phyloP scores from a whole-genome alignment of 2,888 invertebrate species.

The Euspilapteryx auroguttella region DNA sequence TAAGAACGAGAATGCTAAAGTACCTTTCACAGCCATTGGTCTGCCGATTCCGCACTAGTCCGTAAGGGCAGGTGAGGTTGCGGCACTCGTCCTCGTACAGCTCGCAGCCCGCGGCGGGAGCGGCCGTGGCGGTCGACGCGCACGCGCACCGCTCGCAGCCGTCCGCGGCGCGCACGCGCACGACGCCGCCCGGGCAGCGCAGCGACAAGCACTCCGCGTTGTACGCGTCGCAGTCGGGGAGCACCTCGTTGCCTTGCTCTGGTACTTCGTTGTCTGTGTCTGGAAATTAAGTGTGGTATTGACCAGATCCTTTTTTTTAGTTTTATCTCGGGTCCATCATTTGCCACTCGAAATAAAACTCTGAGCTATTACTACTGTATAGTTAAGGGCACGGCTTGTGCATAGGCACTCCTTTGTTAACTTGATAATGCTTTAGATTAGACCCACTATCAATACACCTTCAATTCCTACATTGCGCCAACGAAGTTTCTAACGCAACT shows the following conservation, averaged over 20 bases:
- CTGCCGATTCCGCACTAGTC: constrained; percentile 47
- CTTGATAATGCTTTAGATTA: too few relatives aligned
- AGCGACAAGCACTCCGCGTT: constrained; percentile 64
- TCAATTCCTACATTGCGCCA: too few relatives aligned
- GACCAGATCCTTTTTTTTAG: too few relatives aligned
- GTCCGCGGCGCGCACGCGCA: constrained; percentile 35
- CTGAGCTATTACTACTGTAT: too few relatives aligned
- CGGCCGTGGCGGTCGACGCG: constrained; percentile 9
- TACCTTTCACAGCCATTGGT: constrained; percentile 29
- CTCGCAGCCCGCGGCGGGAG: constrained; percentile 57
- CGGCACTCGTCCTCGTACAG: constrained; percentile 64
- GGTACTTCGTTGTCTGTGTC: constrained; percentile 9
- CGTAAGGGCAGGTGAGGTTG: constrained; percentile 71
- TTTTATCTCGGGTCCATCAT: too few relatives aligned
- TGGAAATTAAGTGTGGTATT: constrained; percentile 1
- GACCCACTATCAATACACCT: too few relatives aligned
- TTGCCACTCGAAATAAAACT: too few relatives aligned
- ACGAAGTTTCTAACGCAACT: too few relatives aligned
- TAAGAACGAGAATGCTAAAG: too few relatives aligned
- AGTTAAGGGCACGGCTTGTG: too few relatives aligned
- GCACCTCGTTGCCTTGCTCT: constrained; percentile 21
- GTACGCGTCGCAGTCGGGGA: constrained; percentile 54
- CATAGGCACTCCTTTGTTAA: too few relatives aligned
- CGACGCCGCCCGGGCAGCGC: constrained; percentile 73
- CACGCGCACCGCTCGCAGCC: constrained; percentile 71